Base-by-base conservation (phyloP, 1,140 invertebrate species). In the Halotydeus destructor region DNA sequence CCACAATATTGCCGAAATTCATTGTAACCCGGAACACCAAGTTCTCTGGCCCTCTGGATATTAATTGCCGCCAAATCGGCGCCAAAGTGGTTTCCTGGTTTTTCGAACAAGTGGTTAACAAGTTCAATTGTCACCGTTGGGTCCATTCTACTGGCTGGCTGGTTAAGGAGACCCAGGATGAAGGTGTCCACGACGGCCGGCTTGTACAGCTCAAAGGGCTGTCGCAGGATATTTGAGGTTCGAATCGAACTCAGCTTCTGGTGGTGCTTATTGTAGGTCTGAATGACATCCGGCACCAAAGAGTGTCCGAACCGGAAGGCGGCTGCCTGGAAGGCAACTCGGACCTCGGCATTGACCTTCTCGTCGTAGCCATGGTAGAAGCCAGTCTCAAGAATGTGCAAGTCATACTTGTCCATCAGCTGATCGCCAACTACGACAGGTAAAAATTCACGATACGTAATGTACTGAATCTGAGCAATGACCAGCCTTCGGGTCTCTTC, bases 251-350 rank as follows among this genome's bases (percentile, higher is more conserved):
- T 35, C 19, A 12, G 25, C 3, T 44, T 5, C 24, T 8, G 41
- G 16, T 45, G n/a, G n/a, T 45, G 23, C 26, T 0, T 12, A 35
- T 3, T 40, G 51, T 49, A 40, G 43, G 69, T 69, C 54, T 76
- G 74, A 23, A 89, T 68, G 64, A 82, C 74, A 49, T 93, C 85
- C 9, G 84, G 78, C 53, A 85, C 84, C 65, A 96, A 96, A 66
- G 96, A 96, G 60, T 96, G 89, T 0, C 91, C 91, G 52, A 45
- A 38, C 35, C 63, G 48, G 41, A 68, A 62, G 9, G 63, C 86
- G 2, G 89, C 89, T 0, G 84, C 67, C 0, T 88, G 84, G 57
- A 99, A 97, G 55, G 91, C 89, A 31, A 79, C 79, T 85, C 96
- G 18, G 86, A 70, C n/a, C 39, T 76, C 74, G 0, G 82, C 80